Percentiles rank a stretch among this genome's conserved stretches.
Evolutionary conservation across 1,140 invertebrate genomes (phyloP).

Genomic region (Zophobas morio): DNA sequence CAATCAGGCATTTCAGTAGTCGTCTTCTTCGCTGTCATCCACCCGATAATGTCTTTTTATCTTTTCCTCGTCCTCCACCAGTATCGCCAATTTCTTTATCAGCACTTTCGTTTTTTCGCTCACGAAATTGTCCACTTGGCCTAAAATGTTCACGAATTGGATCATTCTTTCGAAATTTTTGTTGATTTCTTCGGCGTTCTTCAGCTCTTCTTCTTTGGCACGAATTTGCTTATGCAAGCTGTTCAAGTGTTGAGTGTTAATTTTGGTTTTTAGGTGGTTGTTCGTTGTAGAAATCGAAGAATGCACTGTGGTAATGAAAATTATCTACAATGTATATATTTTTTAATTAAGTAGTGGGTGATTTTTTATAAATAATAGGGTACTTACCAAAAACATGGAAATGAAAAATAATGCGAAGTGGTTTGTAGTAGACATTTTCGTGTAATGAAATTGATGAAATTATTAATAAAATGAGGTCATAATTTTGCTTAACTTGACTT

Average conservation of each 20-base stretch:
- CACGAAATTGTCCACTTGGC: constrained; percentile 64
- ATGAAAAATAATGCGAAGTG: no score
- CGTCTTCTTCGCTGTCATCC: background rate
- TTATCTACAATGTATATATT: background rate
- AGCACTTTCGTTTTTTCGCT: constrained; percentile 60
- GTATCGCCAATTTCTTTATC: constrained; percentile 62
- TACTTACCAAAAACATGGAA: no score
- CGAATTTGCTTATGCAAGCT: constrained; percentile 57
- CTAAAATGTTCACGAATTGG: constrained; percentile 64
- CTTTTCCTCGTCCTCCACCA: constrained; percentile 58
- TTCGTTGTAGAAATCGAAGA: background rate
- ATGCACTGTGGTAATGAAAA: background rate
- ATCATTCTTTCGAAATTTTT: constrained; percentile 64
- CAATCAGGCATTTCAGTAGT: background rate
- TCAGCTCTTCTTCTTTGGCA: constrained; percentile 61
- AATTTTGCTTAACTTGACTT: no score
- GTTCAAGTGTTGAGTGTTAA: constrained; percentile 31
- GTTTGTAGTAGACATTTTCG: no score
- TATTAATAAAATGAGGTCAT: no score
- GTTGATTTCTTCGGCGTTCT: constrained; percentile 61
- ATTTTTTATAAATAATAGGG: no score
- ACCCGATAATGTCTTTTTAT: background rate
- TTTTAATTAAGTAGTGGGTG: background rate
- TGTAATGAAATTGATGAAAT: no score
- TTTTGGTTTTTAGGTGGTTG: constrained; percentile 7